phyloP scores from a whole-genome alignment of 1,140 invertebrate species.

The Drosophila sp. region DNA sequence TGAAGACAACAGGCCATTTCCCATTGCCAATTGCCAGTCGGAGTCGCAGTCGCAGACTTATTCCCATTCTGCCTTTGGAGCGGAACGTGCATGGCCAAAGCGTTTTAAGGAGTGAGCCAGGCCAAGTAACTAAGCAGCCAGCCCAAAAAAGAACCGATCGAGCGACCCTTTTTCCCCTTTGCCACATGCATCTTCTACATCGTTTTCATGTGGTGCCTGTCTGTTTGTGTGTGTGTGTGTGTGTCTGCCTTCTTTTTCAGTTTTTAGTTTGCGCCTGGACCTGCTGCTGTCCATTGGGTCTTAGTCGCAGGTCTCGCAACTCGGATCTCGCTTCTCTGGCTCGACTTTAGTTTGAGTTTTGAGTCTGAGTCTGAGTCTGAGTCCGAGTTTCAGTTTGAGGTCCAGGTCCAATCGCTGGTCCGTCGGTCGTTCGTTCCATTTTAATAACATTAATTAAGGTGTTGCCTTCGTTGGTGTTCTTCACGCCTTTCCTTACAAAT shows the following conservation, averaged over 20 bases:
- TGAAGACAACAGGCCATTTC: constrained; percentile 52
- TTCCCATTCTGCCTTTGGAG: constrained; percentile 18
- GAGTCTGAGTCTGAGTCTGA: too few species aligned
- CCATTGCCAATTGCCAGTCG: constrained; percentile 20
- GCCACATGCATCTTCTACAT: constrained; percentile 60
- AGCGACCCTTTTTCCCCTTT: constrained; percentile 56
- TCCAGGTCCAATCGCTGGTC: constrained; percentile 54
- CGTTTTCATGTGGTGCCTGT: constrained; percentile 33
- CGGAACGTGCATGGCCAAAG: constrained; percentile 49
- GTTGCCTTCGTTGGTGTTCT: constrained; percentile 85
- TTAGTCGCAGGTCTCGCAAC: constrained; percentile 20
- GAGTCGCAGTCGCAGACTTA: not conserved
- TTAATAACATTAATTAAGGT: constrained; percentile 85
- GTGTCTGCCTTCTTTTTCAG: constrained; percentile 35
- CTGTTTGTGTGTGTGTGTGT: constrained; percentile 48
- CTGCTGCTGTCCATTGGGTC: constrained; percentile 37
- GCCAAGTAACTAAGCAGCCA: constrained; percentile 29
- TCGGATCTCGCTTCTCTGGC: not conserved
- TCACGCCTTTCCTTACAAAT: constrained; percentile 85
- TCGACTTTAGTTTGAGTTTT: constrained; percentile 42
- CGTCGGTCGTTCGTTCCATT: constrained; percentile 81
- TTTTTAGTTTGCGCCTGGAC: constrained; percentile 41
- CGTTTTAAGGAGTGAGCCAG: constrained; percentile 40
- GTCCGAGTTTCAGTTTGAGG: constrained; percentile 37
- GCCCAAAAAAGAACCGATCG: constrained; percentile 44